A percentile compares a stretch with the other conserved stretches of the same genome.
These are phyloP conservation scores for Nothobranchius kuhntae DNA, from an alignment of 2,113 vertebrate genomes.

Conservation along the genomic window DNA sequence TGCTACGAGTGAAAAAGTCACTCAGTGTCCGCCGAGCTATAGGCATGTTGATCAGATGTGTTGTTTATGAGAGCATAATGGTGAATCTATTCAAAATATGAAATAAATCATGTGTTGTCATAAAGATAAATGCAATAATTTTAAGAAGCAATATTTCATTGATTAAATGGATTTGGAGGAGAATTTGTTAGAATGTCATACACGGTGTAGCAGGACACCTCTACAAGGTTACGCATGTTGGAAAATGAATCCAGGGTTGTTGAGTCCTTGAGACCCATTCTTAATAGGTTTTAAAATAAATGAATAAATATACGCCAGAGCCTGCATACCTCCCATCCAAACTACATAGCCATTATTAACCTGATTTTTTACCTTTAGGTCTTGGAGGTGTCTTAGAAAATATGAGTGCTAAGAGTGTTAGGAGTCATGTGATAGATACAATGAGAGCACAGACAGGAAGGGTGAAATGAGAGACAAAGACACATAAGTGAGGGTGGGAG, in stretches of 20 bases:
- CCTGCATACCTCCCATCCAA: slow-evolving; percentile 54
- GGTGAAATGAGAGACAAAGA: slow-evolving; percentile 34
- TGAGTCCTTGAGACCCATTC: slow-evolving; percentile 69
- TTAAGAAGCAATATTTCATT: slow-evolving; percentile 4
- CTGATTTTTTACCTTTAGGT: slow-evolving; percentile 74
- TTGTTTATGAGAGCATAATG: neutral
- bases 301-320: slow-evolving; percentile 68
- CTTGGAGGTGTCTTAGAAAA: slow-evolving; percentile 46
- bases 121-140: slow-evolving; percentile 6
- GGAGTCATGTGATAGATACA: slow-evolving; percentile 34
- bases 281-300: slow-evolving; percentile 73
- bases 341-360: slow-evolving; percentile 61
- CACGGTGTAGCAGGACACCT: slow-evolving; percentile 18
- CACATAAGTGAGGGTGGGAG: slow-evolving; percentile 40
- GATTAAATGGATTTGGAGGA: slow-evolving; percentile 24
- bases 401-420: slow-evolving; percentile 67
- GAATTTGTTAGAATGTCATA: slow-evolving; percentile 22
- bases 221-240: slow-evolving; percentile 55
- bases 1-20: no score
- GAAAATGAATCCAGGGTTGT: slow-evolving; percentile 45
- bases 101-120: neutral
- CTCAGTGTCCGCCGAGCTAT: no score
- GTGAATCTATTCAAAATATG: neutral
- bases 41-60: neutral
- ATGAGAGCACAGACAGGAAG: slow-evolving; percentile 41